Evolutionary conservation across 2,797 vertebrate species (phyloP).

Genomic region (Sebastes ruberrimus): DNA sequence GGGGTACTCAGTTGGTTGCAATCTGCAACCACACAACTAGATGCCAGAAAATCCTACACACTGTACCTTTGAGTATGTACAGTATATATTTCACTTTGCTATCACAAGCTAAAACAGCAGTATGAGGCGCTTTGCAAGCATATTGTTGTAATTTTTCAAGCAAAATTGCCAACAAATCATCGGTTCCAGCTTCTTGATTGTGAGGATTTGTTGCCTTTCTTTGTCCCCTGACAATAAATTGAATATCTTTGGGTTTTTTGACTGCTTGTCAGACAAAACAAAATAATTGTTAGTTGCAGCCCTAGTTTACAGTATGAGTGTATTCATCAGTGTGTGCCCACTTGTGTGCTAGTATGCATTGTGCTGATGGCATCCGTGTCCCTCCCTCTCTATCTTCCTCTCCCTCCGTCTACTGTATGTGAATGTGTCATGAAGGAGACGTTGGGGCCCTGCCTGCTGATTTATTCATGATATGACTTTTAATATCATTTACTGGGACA

Average conservation of each 20-base stretch:
- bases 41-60: too few species aligned
- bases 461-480: constrained; percentile 83
- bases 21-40: too few species aligned
- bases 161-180: not conserved
- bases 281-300: not conserved
- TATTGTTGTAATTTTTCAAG: not conserved
- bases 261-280: not conserved
- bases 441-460: constrained; percentile 66
- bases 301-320: not conserved
- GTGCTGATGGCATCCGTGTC: constrained; percentile 5
- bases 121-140: not conserved
- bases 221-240: not conserved
- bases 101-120: not conserved
- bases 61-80: too few species aligned
- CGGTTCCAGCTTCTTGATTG: not conserved
- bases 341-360: not conserved
- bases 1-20: too few species aligned
- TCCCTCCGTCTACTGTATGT: constrained; percentile 38
- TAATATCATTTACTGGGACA: constrained; percentile 81
- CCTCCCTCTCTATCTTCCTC: constrained; percentile 11
- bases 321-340: not conserved
- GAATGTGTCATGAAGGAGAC: constrained; percentile 68
- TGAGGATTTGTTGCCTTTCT: not conserved
- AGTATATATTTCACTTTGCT: not conserved
- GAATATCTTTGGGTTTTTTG: not conserved